These are phyloP conservation scores for Trypoxylon attenuatum DNA, from an alignment of 2,888 invertebrate species.

Conservation along the genomic window DNA sequence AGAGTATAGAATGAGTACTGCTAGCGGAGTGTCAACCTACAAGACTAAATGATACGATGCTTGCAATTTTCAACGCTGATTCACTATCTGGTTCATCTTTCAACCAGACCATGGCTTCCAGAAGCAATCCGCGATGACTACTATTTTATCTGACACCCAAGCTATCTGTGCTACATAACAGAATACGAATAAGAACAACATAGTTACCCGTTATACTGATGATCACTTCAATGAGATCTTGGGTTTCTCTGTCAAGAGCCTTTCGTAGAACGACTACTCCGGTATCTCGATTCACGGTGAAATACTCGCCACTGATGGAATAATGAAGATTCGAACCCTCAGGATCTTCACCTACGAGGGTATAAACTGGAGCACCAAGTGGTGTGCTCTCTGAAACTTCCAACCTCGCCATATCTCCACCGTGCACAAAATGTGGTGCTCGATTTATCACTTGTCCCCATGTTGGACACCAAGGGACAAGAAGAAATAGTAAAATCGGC, in stretches of 20 bases:
- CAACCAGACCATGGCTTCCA: not conserved
- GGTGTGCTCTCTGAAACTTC: conserved; percentile 84
- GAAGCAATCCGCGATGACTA: not conserved
- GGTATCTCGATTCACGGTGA: conserved; percentile 84
- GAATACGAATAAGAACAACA: too few species aligned
- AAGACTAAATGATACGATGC: not conserved
- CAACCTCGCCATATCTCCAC: conserved; percentile 87
- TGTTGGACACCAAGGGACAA: conserved; percentile 55
- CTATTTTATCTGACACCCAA: too few species aligned
- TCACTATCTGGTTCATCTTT: not conserved
- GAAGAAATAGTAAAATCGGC: conserved; percentile 54
- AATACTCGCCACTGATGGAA: conserved; percentile 88
- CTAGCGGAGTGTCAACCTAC: not conserved
- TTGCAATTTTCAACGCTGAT: not conserved
- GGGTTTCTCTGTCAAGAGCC: conserved; percentile 83
- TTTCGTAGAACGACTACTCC: conserved; percentile 85
- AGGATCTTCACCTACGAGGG: conserved; percentile 85
- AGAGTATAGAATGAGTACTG: too few species aligned
- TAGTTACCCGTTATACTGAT: conserved; percentile 85
- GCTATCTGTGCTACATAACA: too few species aligned
- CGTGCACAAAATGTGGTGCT: conserved; percentile 84
- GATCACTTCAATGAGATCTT: conserved; percentile 84
- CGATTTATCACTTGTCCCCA: conserved; percentile 80
- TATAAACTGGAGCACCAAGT: conserved; percentile 86
- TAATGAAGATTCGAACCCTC: conserved; percentile 84